A percentile compares a stretch with the other conserved stretches of the same genome.
phyloP scores from a whole-genome alignment of 2,888 invertebrate genomes.

The Formica aserva region DNA sequence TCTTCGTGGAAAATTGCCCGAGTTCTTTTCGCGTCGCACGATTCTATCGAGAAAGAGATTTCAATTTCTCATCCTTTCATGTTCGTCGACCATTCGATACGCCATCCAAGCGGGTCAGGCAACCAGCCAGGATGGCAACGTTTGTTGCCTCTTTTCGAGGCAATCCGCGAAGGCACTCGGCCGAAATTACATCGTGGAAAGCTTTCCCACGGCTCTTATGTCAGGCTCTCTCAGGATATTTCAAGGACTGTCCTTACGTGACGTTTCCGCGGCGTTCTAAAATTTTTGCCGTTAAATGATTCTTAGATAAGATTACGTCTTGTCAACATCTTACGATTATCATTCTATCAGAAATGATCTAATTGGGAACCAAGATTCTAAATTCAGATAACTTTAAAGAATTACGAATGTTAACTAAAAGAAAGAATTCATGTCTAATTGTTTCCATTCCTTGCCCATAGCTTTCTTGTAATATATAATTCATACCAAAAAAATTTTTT shows the following conservation, averaged over 20 bases:
- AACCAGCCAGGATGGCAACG: slow-evolving; percentile 63
- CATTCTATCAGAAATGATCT: not conserved
- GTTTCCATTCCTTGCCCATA: not conserved
- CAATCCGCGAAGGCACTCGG: slow-evolving; percentile 53
- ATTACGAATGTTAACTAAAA: not conserved
- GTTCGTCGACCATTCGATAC: slow-evolving; percentile 65
- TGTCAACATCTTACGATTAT: not conserved
- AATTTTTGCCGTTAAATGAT: slow-evolving; percentile 6
- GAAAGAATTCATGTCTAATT: not conserved
- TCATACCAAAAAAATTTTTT: not conserved
- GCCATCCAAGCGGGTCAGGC: slow-evolving; percentile 72
- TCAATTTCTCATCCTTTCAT: slow-evolving; percentile 74
- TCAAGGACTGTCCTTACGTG: not conserved
- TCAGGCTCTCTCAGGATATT: not conserved
- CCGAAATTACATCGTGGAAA: slow-evolving; percentile 61
- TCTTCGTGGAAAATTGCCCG: not conserved
- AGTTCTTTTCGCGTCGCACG: not conserved
- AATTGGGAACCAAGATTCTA: not conserved
- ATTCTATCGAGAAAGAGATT: slow-evolving; percentile 57
- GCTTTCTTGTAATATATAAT: too few species aligned
- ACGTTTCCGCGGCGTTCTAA: not conserved
- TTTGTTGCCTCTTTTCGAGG: slow-evolving; percentile 57
- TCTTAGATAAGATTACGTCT: not conserved
- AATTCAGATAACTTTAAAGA: not conserved
- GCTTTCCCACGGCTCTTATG: slow-evolving; percentile 13